phyloP scores from a whole-genome alignment of 2,888 invertebrate species.

The Colostygia pectinataria region DNA sequence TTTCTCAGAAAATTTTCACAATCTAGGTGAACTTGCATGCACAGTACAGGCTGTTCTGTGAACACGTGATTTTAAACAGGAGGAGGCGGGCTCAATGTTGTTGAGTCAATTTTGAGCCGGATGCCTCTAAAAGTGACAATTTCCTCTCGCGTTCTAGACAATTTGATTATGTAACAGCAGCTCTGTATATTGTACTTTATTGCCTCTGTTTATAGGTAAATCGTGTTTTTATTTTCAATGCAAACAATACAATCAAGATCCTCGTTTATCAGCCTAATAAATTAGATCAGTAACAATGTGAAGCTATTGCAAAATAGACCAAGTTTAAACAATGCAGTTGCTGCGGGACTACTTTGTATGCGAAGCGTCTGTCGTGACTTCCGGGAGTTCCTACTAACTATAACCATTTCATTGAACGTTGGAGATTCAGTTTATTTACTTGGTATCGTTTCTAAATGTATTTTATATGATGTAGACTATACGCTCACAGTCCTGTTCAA shows the following conservation, averaged over 20 bases:
- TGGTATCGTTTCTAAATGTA: neutral
- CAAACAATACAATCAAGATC: constrained; percentile 25
- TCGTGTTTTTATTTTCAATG: constrained; percentile 15
- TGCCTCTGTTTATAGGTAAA: constrained; percentile 25
- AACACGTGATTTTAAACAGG: constrained; percentile 37
- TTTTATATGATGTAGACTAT: too few relatives aligned
- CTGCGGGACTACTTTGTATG: constrained; percentile 42
- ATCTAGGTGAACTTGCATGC: too few relatives aligned
- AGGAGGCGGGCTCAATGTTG: constrained; percentile 44
- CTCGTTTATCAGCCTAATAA: constrained; percentile 24
- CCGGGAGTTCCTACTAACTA: constrained; percentile 32
- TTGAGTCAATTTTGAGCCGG: constrained; percentile 62
- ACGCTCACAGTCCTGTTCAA: constrained; percentile 33
- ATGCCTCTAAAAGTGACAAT: constrained; percentile 62
- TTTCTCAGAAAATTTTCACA: too few relatives aligned
- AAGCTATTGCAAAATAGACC: constrained; percentile 32
- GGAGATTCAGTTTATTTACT: constrained; percentile 5
- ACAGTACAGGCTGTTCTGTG: neutral
- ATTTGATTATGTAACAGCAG: constrained; percentile 31
- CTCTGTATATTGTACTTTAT: constrained; percentile 11
- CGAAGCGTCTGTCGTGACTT: constrained; percentile 28
- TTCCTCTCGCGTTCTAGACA: constrained; percentile 52
- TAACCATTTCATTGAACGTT: constrained; percentile 26
- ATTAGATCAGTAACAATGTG: constrained; percentile 36
- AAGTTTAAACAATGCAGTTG: constrained; percentile 47